These are phyloP conservation scores for Okamejei kenojei DNA, from an alignment of 2,797 vertebrate genomes.

Conservation along the genomic window DNA sequence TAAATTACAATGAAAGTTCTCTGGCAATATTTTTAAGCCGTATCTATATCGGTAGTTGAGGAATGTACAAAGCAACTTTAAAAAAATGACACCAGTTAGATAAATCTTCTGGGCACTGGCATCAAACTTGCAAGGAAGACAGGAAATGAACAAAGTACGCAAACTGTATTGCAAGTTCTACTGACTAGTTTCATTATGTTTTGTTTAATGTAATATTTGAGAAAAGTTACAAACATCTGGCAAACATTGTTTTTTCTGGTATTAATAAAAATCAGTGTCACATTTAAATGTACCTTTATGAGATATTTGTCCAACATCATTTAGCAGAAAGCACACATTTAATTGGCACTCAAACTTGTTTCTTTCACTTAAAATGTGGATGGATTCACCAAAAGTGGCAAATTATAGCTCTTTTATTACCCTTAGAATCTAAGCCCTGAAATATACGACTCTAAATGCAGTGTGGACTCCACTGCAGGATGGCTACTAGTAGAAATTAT, in stretches of 20 bases:
- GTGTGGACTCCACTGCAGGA: not conserved
- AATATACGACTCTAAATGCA: not conserved
- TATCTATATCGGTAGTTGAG: not conserved
- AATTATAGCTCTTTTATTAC: no score
- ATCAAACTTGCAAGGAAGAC: not conserved
- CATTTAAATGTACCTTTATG: not conserved
- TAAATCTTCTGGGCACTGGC: not conserved
- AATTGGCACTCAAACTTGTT: not conserved
- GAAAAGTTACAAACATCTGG: not conserved
- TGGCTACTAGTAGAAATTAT: not conserved
- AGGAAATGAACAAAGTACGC: not conserved
- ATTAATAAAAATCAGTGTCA: not conserved
- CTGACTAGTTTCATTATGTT: not conserved
- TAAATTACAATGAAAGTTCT: not conserved
- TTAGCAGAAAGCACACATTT: not conserved
- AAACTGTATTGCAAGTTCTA: not conserved
- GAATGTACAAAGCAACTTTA: not conserved
- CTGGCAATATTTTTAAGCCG: not conserved
- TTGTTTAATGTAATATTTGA: no score
- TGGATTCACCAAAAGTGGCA: not conserved
- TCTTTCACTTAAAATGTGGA: not conserved
- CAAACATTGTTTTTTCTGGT: not conserved
- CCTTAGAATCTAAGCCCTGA: not conserved
- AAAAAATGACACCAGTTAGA: not conserved
- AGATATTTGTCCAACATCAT: not conserved